Percentiles rank a stretch among this genome's conserved stretches.
Evolutionary conservation across 2,797 vertebrate genomes (phyloP).

Genomic region (Champsocephalus gunnari): DNA sequence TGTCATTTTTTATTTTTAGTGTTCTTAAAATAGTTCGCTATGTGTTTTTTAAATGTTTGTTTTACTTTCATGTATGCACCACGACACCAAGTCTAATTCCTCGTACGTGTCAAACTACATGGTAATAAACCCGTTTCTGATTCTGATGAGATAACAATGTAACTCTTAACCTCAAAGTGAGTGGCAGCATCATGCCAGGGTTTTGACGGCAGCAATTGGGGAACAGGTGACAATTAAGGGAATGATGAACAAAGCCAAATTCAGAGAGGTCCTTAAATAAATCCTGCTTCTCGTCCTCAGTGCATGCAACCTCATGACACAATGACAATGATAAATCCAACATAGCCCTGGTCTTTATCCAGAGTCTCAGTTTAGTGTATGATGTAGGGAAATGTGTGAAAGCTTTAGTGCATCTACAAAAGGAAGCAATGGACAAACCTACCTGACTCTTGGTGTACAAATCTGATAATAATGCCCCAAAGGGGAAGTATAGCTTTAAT

Average conservation of each 20-base stretch:
- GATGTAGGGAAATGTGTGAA: not conserved
- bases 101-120: too few species aligned
- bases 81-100: too few species aligned
- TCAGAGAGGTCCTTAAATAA: not conserved
- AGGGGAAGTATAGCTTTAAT: not conserved
- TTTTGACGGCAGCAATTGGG: not conserved
- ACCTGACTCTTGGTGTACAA: not conserved
- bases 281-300: conserved; percentile 6
- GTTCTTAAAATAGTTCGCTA: too few species aligned
- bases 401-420: not conserved
- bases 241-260: conserved; percentile 8
- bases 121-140: too few species aligned
- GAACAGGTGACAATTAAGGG: not conserved
- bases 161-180: not conserved
- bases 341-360: not conserved
- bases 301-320: not conserved
- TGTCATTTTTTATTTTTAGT: too few species aligned
- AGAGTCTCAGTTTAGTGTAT: not conserved
- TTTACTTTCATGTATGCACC: too few species aligned
- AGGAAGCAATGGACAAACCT: not conserved
- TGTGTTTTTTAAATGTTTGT: too few species aligned
- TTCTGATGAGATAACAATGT: too few species aligned
- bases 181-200: not conserved
- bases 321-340: not conserved
- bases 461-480: not conserved